Conservation (phyloP, 2,797 vertebrate genomes). For the Salmo trutta region DNA sequence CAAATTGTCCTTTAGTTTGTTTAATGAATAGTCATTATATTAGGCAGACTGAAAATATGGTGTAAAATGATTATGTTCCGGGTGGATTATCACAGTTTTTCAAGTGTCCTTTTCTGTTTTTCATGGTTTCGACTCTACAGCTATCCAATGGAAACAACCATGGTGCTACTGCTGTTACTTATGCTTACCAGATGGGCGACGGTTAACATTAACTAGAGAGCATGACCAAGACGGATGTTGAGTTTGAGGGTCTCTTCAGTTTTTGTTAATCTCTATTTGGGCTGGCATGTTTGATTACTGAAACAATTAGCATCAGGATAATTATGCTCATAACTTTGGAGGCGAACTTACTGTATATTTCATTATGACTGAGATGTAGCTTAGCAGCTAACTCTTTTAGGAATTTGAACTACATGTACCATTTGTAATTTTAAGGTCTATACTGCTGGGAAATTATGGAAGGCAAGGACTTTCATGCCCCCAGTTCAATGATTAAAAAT, state of each 20-base stretch:
- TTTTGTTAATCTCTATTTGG: not conserved
- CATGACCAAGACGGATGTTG: not conserved
- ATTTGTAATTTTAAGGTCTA: conserved; percentile 2
- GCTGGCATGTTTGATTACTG: not conserved
- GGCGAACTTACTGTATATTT: not conserved
- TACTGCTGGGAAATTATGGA: not conserved
- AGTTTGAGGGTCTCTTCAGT: not conserved
- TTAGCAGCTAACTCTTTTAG: not conserved
- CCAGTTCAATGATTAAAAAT: not conserved
- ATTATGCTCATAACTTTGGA: not conserved
- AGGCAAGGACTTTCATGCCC: not conserved
- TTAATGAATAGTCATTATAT: not conserved
- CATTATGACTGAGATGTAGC: not conserved
- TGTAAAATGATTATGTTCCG: not conserved
- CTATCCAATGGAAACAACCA: not conserved
- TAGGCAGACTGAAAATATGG: not conserved
- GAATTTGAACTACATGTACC: not conserved
- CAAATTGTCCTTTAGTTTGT: not conserved
- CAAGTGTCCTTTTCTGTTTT: not conserved
- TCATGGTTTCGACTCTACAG: not conserved
- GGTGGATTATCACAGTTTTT: not conserved
- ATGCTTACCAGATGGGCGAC: not conserved
- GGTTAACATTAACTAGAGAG: not conserved
- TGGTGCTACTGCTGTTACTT: not conserved
- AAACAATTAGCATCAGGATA: not conserved